Conservation (phyloP, 2,797 vertebrate species). For the Thamnophis elegans region DNA sequence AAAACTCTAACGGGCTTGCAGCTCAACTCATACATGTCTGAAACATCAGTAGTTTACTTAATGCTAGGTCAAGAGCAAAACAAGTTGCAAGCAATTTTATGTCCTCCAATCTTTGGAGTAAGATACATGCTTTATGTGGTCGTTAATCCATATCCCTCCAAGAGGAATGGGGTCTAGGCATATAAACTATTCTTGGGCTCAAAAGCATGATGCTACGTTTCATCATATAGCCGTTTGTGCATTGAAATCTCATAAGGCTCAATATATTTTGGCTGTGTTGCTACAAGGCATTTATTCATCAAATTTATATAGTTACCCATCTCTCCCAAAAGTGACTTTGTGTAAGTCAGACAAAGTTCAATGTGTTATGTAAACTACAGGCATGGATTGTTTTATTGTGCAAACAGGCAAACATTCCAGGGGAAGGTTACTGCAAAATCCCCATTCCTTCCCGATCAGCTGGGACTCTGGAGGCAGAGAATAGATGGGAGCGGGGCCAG, state of each 20-base stretch:
- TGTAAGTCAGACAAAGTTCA: neutral
- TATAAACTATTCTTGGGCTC: neutral
- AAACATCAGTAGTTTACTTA: neutral
- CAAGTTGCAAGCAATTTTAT: neutral
- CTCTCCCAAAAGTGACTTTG: neutral
- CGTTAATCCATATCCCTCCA: neutral
- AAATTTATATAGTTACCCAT: neutral
- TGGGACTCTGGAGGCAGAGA: too few species aligned
- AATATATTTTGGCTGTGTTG: neutral
- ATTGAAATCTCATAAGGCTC: neutral
- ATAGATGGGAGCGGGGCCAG: too few species aligned
- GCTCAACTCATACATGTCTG: neutral
- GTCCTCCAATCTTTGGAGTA: neutral
- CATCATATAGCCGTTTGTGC: neutral
- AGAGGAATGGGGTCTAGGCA: neutral
- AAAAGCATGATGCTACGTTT: neutral
- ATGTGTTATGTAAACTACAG: neutral
- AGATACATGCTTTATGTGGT: neutral
- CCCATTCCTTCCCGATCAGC: too few species aligned
- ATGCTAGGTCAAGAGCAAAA: neutral
- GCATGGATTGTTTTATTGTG: neutral
- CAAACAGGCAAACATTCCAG: neutral
- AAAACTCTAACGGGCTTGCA: neutral
- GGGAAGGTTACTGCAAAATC: too few species aligned
- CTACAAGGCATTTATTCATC: neutral